These are phyloP conservation scores for Halcyon leucocephala DNA, from an alignment of 2,797 vertebrate genomes.

Conservation along the genomic window DNA sequence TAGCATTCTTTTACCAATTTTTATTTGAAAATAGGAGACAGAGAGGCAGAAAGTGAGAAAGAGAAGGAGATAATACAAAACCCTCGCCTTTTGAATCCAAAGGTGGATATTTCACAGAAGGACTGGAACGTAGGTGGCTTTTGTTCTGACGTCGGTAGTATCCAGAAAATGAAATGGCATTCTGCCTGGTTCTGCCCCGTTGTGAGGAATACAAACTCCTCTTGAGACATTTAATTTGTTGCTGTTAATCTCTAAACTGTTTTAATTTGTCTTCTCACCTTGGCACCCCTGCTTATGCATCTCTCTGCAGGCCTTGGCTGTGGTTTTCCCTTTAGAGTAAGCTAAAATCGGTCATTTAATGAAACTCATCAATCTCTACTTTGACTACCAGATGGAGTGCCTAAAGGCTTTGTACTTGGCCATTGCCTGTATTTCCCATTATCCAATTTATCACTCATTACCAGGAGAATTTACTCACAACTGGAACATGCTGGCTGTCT, in stretches of 20 bases:
- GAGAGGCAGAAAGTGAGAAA: not conserved
- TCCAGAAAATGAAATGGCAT: not conserved
- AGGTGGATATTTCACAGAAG: not conserved
- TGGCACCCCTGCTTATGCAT: rapidly evolving
- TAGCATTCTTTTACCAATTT: not conserved
- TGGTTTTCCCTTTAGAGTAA: not conserved
- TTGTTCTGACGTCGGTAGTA: not conserved
- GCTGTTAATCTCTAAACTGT: not conserved
- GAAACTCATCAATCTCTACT: conserved; percentile 6
- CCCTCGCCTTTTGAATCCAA: not conserved
- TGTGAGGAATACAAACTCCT: not conserved
- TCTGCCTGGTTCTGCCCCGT: not conserved
- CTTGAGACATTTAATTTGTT: not conserved
- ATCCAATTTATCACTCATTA: not conserved
- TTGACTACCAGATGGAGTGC: not conserved
- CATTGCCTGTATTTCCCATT: not conserved
- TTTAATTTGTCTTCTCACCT: not conserved
- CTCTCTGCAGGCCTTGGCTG: not conserved
- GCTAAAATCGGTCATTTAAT: not conserved
- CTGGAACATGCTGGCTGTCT: not conserved
- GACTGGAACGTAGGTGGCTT: not conserved
- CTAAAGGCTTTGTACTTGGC: conserved; percentile 1
- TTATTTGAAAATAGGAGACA: not conserved
- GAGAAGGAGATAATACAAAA: not conserved
- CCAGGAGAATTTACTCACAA: not conserved